These are phyloP conservation scores for Pachyrhynchus sulphureomaculatus DNA, from an alignment of 1,140 invertebrate species.

Conservation along the genomic window DNA sequence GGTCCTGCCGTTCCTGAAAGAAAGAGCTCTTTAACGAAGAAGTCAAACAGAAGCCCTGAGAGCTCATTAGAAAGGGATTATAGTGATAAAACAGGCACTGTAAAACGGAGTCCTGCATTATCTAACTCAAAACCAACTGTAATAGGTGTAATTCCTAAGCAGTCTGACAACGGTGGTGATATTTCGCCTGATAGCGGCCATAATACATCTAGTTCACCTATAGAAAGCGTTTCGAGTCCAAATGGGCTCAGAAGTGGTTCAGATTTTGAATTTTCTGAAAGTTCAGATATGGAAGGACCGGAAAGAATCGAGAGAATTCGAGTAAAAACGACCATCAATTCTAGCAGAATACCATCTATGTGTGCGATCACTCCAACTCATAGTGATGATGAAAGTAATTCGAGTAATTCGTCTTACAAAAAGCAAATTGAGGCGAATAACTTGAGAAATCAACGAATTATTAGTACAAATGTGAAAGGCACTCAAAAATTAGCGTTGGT, in stretches of 20 bases:
- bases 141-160: constrained; percentile 61
- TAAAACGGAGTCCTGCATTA: constrained; percentile 57
- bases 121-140: constrained; percentile 54
- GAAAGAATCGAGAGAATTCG: constrained; percentile 82
- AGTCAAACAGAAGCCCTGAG: constrained; percentile 52
- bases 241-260: constrained; percentile 69
- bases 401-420: constrained; percentile 36
- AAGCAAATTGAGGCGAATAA: constrained; percentile 32
- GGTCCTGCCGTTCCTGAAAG: constrained; percentile 74
- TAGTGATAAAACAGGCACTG: constrained; percentile 57
- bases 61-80: constrained; percentile 61
- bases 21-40: constrained; percentile 63
- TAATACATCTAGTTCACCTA: constrained; percentile 77
- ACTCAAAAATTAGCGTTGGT: constrained; percentile 57
- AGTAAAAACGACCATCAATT: constrained; percentile 83
- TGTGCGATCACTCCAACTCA: constrained; percentile 87
- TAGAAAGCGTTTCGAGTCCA: constrained; percentile 69
- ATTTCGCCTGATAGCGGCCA: constrained; percentile 77
- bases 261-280: constrained; percentile 76
- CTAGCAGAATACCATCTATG: constrained; percentile 86
- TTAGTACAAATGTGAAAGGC: constrained; percentile 41
- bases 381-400: constrained; percentile 78
- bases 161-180: constrained; percentile 63
- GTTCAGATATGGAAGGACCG: constrained; percentile 79
- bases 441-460: constrained; percentile 27